Base-by-base conservation (phyloP, 1,140 invertebrate species). In the Drosophila tsacasi region DNA sequence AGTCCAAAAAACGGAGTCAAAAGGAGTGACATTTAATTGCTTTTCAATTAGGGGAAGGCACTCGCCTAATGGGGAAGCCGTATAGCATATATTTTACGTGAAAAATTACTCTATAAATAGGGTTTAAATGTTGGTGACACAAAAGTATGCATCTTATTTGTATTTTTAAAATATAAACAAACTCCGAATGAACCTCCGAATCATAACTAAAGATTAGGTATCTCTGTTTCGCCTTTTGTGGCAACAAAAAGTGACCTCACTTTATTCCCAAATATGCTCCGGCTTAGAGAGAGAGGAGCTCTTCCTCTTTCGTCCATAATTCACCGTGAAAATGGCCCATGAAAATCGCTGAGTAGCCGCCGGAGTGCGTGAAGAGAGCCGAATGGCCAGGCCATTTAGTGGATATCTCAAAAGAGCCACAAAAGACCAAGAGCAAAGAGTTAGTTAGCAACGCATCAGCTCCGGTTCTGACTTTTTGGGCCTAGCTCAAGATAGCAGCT, bases 11-110 rank as follows among this genome's bases (percentile, higher is more conserved):
- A 23, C 23, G 4, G 58, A 77, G 63, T 71, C 50, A 32, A 63
- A 17, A 66, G 81, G 46, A 67, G 74, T 69, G 80, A 80, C 72
- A 80, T 68, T 74, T 89, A 81, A 87, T 87, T 87, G 83, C 65
- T 83, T 83, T 87, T 81, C 80, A 87, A 83, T 87, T 73, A 79
- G 25, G 35, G 21, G 5, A 25, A 32, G 23, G 9, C 19, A 47
- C 21, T 47, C 21, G 17, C 39, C 30, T 49, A 35, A 35, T 44
- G 40, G 54, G 27, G 32, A 3, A 21, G 15, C 13, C 2, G 23
- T n/a, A 23, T 19, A 37, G 19, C 21, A 23, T 23, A 39, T 35
- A 35, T 57, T 37, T 37, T 2, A 37, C 15, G 5, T 17, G n/a
- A 19, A 19, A 40, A 58, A 15, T 19, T 19, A 15, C n/a, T 35